Conservation (phyloP, 2,113 vertebrate genomes). For the Aplodontia rufa region DNA sequence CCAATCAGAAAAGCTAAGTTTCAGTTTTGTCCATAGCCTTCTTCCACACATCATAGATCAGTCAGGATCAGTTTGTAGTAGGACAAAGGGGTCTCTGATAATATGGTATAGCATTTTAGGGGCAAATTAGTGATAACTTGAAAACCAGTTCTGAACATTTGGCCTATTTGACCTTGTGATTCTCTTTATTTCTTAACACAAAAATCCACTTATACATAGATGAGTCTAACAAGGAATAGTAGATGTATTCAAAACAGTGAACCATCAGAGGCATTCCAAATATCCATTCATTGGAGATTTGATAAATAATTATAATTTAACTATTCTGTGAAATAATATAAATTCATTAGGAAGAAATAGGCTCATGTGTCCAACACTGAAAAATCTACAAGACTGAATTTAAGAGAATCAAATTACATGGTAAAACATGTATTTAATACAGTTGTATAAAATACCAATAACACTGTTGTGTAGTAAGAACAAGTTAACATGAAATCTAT, state of each 20-base stretch:
- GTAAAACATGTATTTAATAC: neutral
- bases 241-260: neutral
- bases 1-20: neutral
- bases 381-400: conserved; percentile 15
- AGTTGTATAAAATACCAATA: neutral
- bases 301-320: neutral
- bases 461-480: neutral
- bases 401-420: neutral
- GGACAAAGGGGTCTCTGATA: neutral
- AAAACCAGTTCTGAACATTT: neutral
- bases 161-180: neutral
- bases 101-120: neutral
- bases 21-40: neutral
- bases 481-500: neutral
- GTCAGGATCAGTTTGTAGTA: neutral
- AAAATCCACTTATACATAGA: neutral
- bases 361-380: neutral
- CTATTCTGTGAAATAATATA: neutral
- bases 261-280: too few species aligned
- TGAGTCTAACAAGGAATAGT: neutral
- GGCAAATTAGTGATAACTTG: neutral
- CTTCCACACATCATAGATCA: neutral
- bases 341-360: neutral
- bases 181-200: neutral
- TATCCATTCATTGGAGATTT: neutral